Evolutionary conservation across 2,888 invertebrate species (phyloP), one percentile per base, ranked within the genome.

Genomic region (Muscina levida): DNA sequence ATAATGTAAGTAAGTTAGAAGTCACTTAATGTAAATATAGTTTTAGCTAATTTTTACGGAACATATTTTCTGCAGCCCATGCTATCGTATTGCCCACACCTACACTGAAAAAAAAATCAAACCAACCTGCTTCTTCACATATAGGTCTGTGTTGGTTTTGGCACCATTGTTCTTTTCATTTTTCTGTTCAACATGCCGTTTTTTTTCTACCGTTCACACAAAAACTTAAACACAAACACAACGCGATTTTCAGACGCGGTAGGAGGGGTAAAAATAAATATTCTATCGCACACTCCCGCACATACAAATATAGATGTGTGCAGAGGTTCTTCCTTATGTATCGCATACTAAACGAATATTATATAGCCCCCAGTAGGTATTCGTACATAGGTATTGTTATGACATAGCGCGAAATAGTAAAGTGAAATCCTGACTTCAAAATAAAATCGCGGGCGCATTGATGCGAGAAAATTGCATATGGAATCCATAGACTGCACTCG

Each of bases 391-490:
- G 31, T 31, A 31, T 3, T 3, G 31, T 31, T 5, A 31, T 8
- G 31, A 31, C 3, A 3, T 31, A 31, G 31, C 31, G 8, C 31
- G 31, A 31, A 15, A 51, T 22, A 8, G 11, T 48, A 77, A 70
- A 80, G 72, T 72, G 68, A 79, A 65, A 77, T 77, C 67, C 81
- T 74, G 74, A 67, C 74, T 31, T 31, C 31, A 8, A 31, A 74
- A 77, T 74, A 77, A 77, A 74, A 77, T 81, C 77, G 71, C 71
- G 73, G 53, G 81, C 77, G 59, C 71, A 81, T 77, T 81, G 81
- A 77, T 81, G 77, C 71, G 80, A 53, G 74, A 75, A 81, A 75
- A 81, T 77, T 77, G 72, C 72, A 72, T 80, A 77, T 73, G 77
- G 71, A 81, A 81, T 72, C 71, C 71, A 74, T 74, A 77, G 72